Percentiles rank a stretch among this genome's conserved stretches.
These are phyloP conservation scores for Junonia oenone DNA, from an alignment of 2,888 invertebrate species.

Conservation along the genomic window DNA sequence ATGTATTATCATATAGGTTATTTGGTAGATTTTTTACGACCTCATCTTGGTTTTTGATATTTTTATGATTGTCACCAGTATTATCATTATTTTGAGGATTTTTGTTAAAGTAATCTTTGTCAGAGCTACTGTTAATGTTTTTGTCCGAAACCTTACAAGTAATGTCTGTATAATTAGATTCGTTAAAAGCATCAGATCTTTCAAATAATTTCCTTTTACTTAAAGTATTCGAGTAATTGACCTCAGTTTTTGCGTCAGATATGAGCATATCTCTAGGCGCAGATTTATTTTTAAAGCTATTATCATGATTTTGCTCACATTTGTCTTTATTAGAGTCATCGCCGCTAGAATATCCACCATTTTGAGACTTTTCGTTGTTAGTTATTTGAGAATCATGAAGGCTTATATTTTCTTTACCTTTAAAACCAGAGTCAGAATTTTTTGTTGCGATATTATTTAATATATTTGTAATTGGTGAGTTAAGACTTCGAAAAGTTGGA, in stretches of 20 bases:
- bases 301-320: constrained; percentile 44
- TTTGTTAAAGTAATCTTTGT: constrained; percentile 21
- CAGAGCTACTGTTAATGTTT: constrained; percentile 20
- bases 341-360: constrained; percentile 48
- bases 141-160: constrained; percentile 20
- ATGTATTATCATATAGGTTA: constrained; percentile 56
- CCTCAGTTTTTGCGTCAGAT: constrained; percentile 48
- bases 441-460: constrained; percentile 32
- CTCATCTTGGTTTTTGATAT: constrained; percentile 38
- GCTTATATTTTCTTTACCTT: constrained; percentile 37
- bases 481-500: constrained; percentile 54
- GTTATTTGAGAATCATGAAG: constrained; percentile 19
- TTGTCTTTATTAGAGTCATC: constrained; percentile 55
- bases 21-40: constrained; percentile 44
- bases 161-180: constrained; percentile 29
- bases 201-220: constrained; percentile 65
- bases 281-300: constrained; percentile 48
- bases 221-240: constrained; percentile 55
- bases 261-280: constrained; percentile 40
- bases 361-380: constrained; percentile 45
- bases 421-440: constrained; percentile 41
- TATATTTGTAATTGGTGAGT: constrained; percentile 42
- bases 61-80: constrained; percentile 36
- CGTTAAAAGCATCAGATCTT: constrained; percentile 43
- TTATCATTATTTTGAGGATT: constrained; percentile 33